These are phyloP conservation scores for Dreissena rostriformis DNA, from an alignment of 1,140 invertebrate species.

Conservation along the genomic window DNA sequence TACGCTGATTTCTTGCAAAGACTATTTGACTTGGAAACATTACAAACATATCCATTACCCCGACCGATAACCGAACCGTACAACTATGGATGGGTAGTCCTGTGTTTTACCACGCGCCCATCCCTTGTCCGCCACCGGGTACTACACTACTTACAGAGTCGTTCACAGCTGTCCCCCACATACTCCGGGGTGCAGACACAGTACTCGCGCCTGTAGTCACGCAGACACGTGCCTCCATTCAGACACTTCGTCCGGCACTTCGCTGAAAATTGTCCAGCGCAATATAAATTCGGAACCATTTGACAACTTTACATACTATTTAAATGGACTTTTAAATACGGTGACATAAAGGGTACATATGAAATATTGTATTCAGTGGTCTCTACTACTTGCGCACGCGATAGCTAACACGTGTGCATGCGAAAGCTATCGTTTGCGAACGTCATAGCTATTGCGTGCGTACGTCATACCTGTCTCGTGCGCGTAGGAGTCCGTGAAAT, in stretches of 20 bases:
- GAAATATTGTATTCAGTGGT: too few relatives aligned
- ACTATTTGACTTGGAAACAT: too few relatives aligned
- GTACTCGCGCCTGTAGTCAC: background rate
- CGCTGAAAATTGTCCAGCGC: too few relatives aligned
- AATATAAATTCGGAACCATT: background rate
- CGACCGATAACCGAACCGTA: too few relatives aligned
- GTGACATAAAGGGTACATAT: too few relatives aligned
- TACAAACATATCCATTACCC: too few relatives aligned
- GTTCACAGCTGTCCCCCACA: conserved; percentile 3
- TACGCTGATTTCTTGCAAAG: too few relatives aligned
- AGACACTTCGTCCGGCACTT: background rate
- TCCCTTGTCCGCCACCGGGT: too few relatives aligned
- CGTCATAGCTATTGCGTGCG: background rate
- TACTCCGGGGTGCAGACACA: conserved; percentile 2
- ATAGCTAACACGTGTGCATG: background rate
- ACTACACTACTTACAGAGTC: background rate
- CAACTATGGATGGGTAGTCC: too few relatives aligned
- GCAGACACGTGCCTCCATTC: conserved; percentile 7
- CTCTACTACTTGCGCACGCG: too few relatives aligned
- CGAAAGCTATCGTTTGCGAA: background rate
- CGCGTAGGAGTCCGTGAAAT: background rate
- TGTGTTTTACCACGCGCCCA: too few relatives aligned
- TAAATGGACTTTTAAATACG: background rate
- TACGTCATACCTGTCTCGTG: background rate
- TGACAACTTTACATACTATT: background rate